These are phyloP conservation scores for Eristalinus aeneus DNA, from an alignment of 2,888 invertebrate genomes.

Conservation along the genomic window DNA sequence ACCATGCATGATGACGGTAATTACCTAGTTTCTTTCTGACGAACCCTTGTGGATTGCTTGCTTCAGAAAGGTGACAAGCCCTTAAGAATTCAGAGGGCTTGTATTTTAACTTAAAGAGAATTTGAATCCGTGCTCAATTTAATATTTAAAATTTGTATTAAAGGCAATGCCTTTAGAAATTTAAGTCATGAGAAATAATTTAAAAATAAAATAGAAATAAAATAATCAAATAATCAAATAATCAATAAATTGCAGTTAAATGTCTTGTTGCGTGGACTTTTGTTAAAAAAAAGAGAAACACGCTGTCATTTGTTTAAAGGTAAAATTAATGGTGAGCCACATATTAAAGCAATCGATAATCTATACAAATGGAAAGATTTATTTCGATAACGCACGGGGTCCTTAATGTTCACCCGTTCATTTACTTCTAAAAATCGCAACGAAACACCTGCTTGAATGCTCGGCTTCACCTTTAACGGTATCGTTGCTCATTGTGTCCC, in stretches of 20 bases:
- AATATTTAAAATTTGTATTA: background rate
- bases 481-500: slow-evolving; percentile 28
- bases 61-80: slow-evolving; percentile 41
- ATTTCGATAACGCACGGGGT: background rate
- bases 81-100: background rate
- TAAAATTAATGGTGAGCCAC: no score
- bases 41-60: slow-evolving; percentile 34
- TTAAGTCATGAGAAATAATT: no score
- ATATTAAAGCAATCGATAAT: no score
- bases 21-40: slow-evolving; percentile 57
- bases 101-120: background rate
- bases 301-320: no score
- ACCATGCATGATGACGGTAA: slow-evolving; percentile 64
- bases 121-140: background rate
- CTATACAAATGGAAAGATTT: no score
- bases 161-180: background rate
- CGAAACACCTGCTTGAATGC: slow-evolving; percentile 62
- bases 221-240: no score
- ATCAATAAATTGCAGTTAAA: no score
- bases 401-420: background rate
- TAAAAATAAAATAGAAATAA: no score
- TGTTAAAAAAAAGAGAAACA: no score
- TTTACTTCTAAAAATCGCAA: background rate
- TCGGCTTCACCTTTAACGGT: background rate
- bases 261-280: no score